Base-by-base conservation (phyloP, 2,888 invertebrate species). In the Falcaria lacertinaria region DNA sequence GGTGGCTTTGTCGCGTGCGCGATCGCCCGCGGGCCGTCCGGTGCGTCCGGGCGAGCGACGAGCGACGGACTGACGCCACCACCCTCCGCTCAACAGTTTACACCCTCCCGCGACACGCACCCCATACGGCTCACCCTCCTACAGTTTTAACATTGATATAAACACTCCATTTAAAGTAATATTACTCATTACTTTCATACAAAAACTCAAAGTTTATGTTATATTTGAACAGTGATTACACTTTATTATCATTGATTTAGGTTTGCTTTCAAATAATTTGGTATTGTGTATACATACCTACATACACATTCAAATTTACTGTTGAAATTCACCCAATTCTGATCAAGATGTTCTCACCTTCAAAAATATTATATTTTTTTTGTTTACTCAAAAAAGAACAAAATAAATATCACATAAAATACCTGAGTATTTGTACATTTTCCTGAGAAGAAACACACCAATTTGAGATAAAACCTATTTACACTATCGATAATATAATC, bases 61-160 rank as follows among this genome's bases (percentile, higher is more conserved):
- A 52, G 60, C 72, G 69, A 67, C 83, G 69, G 71, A 85, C 87
- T 86, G 85, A 80, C 83, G 85, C 74, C 80, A 53, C 70, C 80
- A 78, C 84, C 85, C 84, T 68, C 74, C 60, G 80, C 69, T 88
- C 88, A 88, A 88, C 88, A 88, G 87, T 80, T 87, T 76, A 78
- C 84, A 80, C 84, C 86, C 84, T 78, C 80, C 69, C 69, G 64
- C 67, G 60, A 62, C 64, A 64, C 60, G 64, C 71, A 74, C 74
- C 80, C 81, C 74, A 62, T 48, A 54, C 57, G 59, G 57, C 58
- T 67, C 50, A 55, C 48, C 52, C 48, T 41, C 33, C 17, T 19
- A 17, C 8, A n/a, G 11, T 11, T 11, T 5, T n/a, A 17, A 11
- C 11, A n/a, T 34, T 34, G n/a, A 19, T n/a, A 34, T 33, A 34